phyloP scores from a whole-genome alignment of 2,888 invertebrate species.

The Lasioglossum oenotherae region DNA sequence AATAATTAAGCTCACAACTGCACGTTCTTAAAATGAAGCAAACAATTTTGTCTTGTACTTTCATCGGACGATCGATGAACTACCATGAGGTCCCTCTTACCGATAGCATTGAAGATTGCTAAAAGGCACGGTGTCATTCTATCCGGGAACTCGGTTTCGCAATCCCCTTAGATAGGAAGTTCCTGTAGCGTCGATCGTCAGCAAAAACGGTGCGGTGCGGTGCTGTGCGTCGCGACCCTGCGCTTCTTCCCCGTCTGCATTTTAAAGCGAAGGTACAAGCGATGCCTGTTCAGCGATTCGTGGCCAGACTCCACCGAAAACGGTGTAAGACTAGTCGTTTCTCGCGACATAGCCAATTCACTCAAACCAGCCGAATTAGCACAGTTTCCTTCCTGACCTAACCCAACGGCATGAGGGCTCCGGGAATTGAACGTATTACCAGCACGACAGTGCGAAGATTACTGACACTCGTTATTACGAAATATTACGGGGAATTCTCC shows the following conservation, averaged over 20 bases:
- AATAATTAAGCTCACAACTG: no score
- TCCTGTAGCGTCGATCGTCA: constrained; percentile 13
- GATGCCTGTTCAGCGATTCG: constrained; percentile 9
- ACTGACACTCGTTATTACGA: background rate
- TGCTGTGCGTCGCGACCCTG: background rate
- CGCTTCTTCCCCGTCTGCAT: constrained; percentile 7
- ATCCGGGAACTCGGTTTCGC: constrained; percentile 22
- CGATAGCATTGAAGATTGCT: constrained; percentile 12
- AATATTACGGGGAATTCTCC: background rate
- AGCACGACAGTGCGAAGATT: background rate
- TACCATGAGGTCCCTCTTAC: background rate
- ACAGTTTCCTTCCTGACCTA: background rate
- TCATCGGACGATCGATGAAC: background rate
- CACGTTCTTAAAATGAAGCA: no score
- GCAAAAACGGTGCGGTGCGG: background rate
- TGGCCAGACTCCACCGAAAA: background rate
- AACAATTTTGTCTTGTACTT: no score
- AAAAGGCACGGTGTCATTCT: constrained; percentile 17
- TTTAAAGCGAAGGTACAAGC: constrained; percentile 8
- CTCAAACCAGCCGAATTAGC: constrained; percentile 3
- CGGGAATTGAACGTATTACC: constrained; percentile 1
- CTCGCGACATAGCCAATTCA: background rate
- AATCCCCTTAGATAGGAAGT: constrained; percentile 4
- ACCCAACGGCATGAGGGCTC: background rate
- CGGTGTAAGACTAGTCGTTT: background rate